These are phyloP conservation scores for Agapornis roseicollis DNA, from an alignment of 2,113 vertebrate genomes.

Conservation along the genomic window DNA sequence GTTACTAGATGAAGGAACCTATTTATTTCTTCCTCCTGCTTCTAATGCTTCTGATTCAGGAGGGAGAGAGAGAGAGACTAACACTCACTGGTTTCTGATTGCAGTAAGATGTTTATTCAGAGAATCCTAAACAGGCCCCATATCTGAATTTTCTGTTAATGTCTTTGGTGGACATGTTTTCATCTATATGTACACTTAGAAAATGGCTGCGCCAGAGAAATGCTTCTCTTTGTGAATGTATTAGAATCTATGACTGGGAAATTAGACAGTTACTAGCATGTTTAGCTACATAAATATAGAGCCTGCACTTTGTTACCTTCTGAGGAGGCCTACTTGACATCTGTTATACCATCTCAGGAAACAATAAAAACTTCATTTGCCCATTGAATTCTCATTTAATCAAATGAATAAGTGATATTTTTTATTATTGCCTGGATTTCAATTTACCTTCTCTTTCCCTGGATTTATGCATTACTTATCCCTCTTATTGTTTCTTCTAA, in stretches of 20 bases:
- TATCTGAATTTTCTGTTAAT: neutral
- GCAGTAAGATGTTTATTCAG: neutral
- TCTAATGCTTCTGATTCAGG: neutral
- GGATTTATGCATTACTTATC: neutral
- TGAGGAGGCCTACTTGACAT: neutral
- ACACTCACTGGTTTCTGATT: neutral
- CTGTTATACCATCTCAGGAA: neutral
- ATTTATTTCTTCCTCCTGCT: neutral
- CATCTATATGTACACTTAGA: neutral
- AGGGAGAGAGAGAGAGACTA: neutral
- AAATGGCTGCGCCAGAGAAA: neutral
- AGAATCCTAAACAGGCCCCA: neutral
- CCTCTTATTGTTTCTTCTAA: constrained; percentile 7
- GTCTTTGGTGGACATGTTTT: neutral
- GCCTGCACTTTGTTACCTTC: neutral
- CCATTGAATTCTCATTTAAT: constrained; percentile 7
- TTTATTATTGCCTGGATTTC: neutral
- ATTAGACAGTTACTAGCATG: neutral
- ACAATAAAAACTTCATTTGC: neutral
- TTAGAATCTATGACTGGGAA: neutral
- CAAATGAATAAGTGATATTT: neutral
- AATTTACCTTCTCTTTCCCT: neutral
- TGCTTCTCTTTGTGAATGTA: neutral
- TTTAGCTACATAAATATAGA: neutral
- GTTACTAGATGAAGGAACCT: neutral